Percentiles rank a stretch among this genome's conserved stretches.
These are phyloP conservation scores for Paelopatides confundens DNA, from an alignment of 53 echinoderm and acorn worm genomes.

Conservation along the genomic window DNA sequence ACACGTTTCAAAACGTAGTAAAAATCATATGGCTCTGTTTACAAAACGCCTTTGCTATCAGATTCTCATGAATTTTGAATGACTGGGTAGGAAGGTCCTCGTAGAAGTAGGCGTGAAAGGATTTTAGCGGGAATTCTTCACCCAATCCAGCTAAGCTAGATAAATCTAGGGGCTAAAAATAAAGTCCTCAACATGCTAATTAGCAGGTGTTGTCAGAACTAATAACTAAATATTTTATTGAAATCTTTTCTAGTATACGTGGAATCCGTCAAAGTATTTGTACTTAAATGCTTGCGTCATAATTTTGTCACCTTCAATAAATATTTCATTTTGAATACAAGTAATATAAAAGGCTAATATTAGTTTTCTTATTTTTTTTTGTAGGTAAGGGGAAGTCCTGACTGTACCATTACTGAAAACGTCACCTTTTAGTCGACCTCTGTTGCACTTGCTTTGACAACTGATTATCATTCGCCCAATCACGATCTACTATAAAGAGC, in stretches of 20 bases:
- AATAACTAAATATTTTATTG: not conserved
- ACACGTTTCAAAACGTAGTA: not conserved
- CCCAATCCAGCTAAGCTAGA: conserved; percentile 7
- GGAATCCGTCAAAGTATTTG: not conserved
- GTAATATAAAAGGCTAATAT: conserved; percentile 7
- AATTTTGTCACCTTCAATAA: not conserved
- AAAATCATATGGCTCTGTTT: conserved; percentile 43
- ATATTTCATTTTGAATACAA: not conserved
- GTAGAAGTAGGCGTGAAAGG: conserved; percentile 24
- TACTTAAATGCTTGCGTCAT: not conserved
- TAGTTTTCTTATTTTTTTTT: not conserved
- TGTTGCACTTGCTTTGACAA: conserved; percentile 85
- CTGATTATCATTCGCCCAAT: conserved; percentile 78
- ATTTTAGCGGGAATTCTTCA: conserved; percentile 26
- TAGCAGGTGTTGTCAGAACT: conserved; percentile 20
- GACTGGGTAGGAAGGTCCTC: conserved; percentile 11
- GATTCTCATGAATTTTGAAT: conserved; percentile 48
- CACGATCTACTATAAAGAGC: conserved; percentile 59
- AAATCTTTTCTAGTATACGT: not conserved
- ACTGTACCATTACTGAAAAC: conserved; percentile 18
- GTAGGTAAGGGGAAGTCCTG: not conserved
- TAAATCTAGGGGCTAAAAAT: conserved; percentile 2
- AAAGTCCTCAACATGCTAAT: conserved; percentile 40
- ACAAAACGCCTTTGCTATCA: not conserved
- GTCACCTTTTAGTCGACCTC: not conserved